Conservation (phyloP, 2,797 vertebrate species). For the Pseudotriccus pelzelni region DNA sequence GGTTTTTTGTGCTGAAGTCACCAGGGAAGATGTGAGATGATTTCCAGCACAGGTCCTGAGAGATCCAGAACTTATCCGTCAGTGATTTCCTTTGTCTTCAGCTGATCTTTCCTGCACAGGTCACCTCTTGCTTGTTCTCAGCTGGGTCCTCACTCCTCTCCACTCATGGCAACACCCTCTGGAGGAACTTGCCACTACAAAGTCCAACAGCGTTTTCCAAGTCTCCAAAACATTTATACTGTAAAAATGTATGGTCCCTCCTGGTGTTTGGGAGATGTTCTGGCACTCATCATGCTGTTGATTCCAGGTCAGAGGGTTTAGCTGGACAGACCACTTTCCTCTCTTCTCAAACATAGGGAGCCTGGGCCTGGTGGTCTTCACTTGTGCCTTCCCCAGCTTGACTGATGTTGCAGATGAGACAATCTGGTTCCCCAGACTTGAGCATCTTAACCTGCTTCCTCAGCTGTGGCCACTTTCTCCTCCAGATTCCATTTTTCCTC, state of each 20-base stretch:
- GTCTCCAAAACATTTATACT: background rate
- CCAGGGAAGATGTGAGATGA: background rate
- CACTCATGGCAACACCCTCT: background rate
- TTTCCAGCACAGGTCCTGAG: background rate
- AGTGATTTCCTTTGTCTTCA: background rate
- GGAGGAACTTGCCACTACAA: background rate
- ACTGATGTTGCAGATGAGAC: background rate
- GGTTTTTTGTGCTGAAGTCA: background rate
- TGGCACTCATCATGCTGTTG: fast-evolving
- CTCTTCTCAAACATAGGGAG: background rate
- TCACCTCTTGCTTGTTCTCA: background rate
- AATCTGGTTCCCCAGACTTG: background rate
- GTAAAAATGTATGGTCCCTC: background rate
- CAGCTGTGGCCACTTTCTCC: background rate
- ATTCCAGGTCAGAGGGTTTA: background rate
- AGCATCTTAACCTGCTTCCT: background rate
- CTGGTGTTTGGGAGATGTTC: background rate
- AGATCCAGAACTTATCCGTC: background rate
- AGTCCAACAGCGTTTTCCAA: background rate
- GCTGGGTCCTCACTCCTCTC: background rate
- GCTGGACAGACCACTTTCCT: background rate
- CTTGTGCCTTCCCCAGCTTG: background rate
- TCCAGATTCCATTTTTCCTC: background rate
- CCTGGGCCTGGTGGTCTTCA: background rate
- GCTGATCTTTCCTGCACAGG: background rate